phyloP scores from a whole-genome alignment of 1,140 invertebrate species.

The Ptiloglossa arizonensis region DNA sequence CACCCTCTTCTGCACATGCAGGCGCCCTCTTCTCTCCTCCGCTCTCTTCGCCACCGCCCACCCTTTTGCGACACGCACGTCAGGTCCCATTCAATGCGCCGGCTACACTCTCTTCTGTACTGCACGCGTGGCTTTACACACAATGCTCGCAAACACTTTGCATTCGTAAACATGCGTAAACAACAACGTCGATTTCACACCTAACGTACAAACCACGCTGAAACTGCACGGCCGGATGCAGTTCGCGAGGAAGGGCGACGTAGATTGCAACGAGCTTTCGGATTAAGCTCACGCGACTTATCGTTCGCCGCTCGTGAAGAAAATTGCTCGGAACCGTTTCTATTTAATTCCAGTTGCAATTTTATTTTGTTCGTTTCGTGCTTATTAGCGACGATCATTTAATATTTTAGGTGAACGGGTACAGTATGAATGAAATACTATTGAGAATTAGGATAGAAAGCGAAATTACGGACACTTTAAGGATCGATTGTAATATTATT shows the following conservation, averaged over 20 bases:
- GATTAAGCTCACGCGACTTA: background rate
- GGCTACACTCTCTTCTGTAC: conserved; percentile 67
- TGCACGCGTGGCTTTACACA: conserved; percentile 72
- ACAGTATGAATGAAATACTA: too few species aligned
- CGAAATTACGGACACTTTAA: too few species aligned
- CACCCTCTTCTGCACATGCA: conserved; percentile 72
- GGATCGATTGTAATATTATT: too few species aligned
- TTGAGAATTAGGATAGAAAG: too few species aligned
- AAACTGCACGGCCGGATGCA: conserved; percentile 13
- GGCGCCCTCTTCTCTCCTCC: conserved; percentile 59
- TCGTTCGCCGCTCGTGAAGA: background rate
- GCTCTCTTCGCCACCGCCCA: conserved; percentile 16
- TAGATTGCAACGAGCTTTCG: conserved; percentile 3
- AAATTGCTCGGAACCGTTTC: background rate
- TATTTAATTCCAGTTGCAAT: background rate
- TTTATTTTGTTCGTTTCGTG: too few species aligned
- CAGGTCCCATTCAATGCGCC: conserved; percentile 73
- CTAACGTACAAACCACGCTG: conserved; percentile 64
- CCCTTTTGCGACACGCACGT: conserved; percentile 71
- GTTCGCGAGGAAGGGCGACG: background rate
- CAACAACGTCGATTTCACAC: conserved; percentile 78
- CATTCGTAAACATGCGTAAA: conserved; percentile 81
- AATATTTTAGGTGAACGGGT: too few species aligned
- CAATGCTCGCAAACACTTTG: conserved; percentile 81
- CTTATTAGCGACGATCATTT: too few species aligned